Conservation (phyloP, 2,113 vertebrate genomes). For the Todiramphus saurophagus region DNA sequence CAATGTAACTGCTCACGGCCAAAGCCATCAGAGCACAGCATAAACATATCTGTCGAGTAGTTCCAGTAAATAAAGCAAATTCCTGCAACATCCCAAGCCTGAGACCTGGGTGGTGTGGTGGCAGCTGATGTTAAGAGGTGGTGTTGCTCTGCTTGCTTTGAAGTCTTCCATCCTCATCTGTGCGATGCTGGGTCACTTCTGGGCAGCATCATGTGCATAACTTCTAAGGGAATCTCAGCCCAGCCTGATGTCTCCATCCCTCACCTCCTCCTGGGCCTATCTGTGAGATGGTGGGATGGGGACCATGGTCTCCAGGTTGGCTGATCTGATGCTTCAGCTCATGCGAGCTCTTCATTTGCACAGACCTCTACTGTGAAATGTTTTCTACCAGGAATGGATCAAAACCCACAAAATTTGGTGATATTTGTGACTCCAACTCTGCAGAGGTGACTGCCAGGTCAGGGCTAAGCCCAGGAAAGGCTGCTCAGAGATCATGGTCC, state of each 20-base stretch:
- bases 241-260: not conserved
- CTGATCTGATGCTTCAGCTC: not conserved
- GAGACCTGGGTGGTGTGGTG: not conserved
- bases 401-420: not conserved
- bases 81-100: fast-evolving
- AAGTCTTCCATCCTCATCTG: not conserved
- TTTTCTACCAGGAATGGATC: not conserved
- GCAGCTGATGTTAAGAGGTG: not conserved
- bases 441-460: not conserved
- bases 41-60: fast-evolving
- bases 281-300: not conserved
- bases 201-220: fast-evolving
- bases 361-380: not conserved
- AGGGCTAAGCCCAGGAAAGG: not conserved
- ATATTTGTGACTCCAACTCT: not conserved
- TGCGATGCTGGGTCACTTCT: not conserved
- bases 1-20: not conserved
- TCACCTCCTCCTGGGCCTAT: fast-evolving
- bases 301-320: not conserved
- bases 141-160: not conserved
- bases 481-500: fast-evolving
- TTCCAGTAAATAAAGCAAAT: not conserved
- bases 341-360: fast-evolving
- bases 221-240: not conserved
- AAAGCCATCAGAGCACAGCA: not conserved